Percentiles rank a stretch among this genome's conserved stretches.
These are phyloP conservation scores for Graphium colonna DNA, from an alignment of 2,888 invertebrate genomes.

Conservation along the genomic window DNA sequence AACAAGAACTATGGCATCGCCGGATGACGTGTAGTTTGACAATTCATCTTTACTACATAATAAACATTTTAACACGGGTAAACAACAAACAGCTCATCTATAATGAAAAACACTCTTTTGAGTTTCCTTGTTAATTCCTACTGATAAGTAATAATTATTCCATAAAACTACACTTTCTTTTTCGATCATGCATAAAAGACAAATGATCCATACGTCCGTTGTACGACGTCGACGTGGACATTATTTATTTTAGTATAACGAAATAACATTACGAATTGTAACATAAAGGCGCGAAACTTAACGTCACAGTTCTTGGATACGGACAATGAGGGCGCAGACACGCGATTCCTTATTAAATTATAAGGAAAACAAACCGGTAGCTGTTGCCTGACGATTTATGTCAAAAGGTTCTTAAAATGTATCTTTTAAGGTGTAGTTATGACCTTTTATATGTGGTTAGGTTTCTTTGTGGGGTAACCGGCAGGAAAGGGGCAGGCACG, in stretches of 20 bases:
- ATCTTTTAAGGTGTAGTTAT: conserved; percentile 23
- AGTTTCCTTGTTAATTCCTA: too few species aligned
- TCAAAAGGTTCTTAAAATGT: conserved; percentile 12
- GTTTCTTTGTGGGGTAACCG: conserved; percentile 42
- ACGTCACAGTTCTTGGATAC: conserved; percentile 56
- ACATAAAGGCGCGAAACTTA: conserved; percentile 15
- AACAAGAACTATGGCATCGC: too few species aligned
- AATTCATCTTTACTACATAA: too few species aligned
- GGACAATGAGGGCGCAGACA: conserved; percentile 58
- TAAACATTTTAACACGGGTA: too few species aligned
- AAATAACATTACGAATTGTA: conserved; percentile 15
- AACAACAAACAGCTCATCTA: too few species aligned
- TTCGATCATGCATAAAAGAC: not conserved
- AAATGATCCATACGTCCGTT: not conserved
- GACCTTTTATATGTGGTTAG: conserved; percentile 33
- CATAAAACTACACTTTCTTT: not conserved
- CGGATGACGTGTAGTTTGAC: too few species aligned
- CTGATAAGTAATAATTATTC: too few species aligned
- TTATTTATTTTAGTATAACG: conserved; percentile 5
- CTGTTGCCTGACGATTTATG: conserved; percentile 18
- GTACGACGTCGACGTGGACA: not conserved
- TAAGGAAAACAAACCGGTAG: conserved; percentile 64
- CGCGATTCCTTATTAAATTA: conserved; percentile 71
- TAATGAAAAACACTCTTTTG: too few species aligned
- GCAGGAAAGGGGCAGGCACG: conserved; percentile 54